A percentile compares a stretch with the other conserved stretches of the same genome.
Conservation (phyloP, 2,888 invertebrate genomes). For the Stictocephala bisonia region DNA sequence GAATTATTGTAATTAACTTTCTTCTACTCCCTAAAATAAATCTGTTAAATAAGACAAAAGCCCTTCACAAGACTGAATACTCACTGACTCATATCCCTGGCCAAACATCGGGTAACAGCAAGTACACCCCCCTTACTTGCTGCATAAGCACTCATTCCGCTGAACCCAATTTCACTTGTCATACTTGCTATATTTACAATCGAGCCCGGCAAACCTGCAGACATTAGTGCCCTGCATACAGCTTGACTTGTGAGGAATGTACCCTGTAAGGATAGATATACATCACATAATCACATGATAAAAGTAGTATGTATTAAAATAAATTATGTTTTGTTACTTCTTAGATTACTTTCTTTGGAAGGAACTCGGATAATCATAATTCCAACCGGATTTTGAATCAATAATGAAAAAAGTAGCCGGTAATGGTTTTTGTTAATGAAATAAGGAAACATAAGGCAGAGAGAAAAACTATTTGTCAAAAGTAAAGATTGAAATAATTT, state of each 20-base stretch:
- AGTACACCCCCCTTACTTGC: slow-evolving; percentile 95
- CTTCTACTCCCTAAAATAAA: slow-evolving; percentile 59
- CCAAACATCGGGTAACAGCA: slow-evolving; percentile 85
- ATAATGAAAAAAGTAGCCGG: too few species aligned
- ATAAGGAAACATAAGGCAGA: too few species aligned
- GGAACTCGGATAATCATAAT: too few species aligned
- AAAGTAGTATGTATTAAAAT: too few species aligned
- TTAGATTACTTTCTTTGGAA: too few species aligned
- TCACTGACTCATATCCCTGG: slow-evolving; percentile 83
- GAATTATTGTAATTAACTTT: too few species aligned
- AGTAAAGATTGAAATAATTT: too few species aligned
- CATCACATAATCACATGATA: too few species aligned
- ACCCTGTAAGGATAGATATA: slow-evolving; percentile 75
- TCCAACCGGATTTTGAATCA: too few species aligned
- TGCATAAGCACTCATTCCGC: slow-evolving; percentile 89
- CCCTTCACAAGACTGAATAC: slow-evolving; percentile 66
- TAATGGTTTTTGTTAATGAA: too few species aligned
- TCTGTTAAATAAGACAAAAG: background rate
- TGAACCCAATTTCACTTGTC: slow-evolving; percentile 84
- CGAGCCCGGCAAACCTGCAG: slow-evolving; percentile 74
- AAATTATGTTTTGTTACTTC: too few species aligned
- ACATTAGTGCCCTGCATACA: slow-evolving; percentile 80
- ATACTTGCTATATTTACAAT: slow-evolving; percentile 92
- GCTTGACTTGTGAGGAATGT: slow-evolving; percentile 86
- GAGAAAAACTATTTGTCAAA: too few species aligned